Percentiles rank a stretch among this genome's conserved stretches.
Evolutionary conservation across 2,797 vertebrate genomes (phyloP).

Genomic region (Falco peregrinus): DNA sequence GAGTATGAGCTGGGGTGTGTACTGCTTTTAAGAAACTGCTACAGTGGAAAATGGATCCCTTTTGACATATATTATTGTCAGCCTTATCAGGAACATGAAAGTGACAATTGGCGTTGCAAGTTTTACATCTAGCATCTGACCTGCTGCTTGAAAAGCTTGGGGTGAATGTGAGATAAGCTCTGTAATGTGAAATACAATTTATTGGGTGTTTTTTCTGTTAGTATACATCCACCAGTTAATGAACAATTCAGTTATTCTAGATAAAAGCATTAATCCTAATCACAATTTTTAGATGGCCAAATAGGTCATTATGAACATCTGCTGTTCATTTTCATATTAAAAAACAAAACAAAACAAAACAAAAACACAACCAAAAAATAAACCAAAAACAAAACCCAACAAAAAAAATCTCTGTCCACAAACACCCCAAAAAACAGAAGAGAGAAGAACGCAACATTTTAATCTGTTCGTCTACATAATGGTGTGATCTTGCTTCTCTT

Average conservation of each 20-base stretch:
- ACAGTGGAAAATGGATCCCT: background rate
- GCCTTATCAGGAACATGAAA: background rate
- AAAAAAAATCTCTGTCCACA: background rate
- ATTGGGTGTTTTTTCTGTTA: background rate
- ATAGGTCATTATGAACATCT: background rate
- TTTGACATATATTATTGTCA: background rate
- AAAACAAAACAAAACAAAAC: background rate
- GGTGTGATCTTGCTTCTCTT: background rate
- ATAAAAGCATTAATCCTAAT: background rate
- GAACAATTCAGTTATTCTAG: background rate
- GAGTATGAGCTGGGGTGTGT: background rate
- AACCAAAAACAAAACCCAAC: no score
- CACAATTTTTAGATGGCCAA: background rate
- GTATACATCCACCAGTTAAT: background rate
- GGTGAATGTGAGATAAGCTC: background rate
- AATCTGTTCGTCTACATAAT: background rate
- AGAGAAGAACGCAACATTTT: background rate
- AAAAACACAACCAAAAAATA: background rate
- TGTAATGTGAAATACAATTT: background rate
- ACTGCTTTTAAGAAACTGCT: slow-evolving; percentile 37
- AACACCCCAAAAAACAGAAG: background rate
- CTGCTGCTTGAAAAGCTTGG: background rate
- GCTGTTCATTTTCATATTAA: background rate
- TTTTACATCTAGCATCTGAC: background rate
- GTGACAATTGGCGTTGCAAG: background rate